phyloP scores from a whole-genome alignment of 2,113 vertebrate species.

The Lontra canadensis region DNA sequence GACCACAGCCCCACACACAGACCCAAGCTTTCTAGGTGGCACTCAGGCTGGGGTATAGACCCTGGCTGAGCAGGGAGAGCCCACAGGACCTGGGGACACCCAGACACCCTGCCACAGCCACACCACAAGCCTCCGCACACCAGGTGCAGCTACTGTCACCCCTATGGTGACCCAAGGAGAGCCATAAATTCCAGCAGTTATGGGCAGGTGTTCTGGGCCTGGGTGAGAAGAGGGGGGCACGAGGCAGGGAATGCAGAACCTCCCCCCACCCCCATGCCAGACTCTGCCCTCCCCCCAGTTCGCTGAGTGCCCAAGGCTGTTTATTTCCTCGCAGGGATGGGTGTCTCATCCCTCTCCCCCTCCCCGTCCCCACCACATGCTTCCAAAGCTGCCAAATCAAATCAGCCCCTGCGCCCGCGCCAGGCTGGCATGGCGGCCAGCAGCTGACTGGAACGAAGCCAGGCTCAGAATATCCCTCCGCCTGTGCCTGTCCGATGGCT shows the following conservation, averaged over 20 bases:
- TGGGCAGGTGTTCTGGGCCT: neutral
- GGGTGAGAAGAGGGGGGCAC: neutral
- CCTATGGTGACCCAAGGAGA: neutral
- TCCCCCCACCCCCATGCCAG: neutral
- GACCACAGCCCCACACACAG: neutral
- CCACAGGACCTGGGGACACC: neutral
- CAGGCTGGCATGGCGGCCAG: constrained; percentile 78
- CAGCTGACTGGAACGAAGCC: constrained; percentile 78
- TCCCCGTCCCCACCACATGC: constrained; percentile 67
- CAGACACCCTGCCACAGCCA: constrained; percentile 10
- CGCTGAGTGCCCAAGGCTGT: constrained; percentile 56
- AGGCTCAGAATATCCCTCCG: constrained; percentile 79
- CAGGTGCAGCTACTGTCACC: constrained; percentile 41
- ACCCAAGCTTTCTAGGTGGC: neutral
- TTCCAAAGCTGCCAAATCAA: constrained; percentile 81
- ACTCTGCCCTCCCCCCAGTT: neutral
- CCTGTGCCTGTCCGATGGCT: constrained; percentile 72
- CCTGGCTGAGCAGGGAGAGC: neutral
- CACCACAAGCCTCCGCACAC: neutral
- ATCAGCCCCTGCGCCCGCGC: constrained; percentile 77
- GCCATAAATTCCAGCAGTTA: neutral
- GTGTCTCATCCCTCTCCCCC: constrained; percentile 60
- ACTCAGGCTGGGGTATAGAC: neutral
- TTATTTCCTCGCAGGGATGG: constrained; percentile 72
- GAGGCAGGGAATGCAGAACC: neutral